Conservation (phyloP, 1,140 invertebrate genomes). For the Apis cerana region DNA sequence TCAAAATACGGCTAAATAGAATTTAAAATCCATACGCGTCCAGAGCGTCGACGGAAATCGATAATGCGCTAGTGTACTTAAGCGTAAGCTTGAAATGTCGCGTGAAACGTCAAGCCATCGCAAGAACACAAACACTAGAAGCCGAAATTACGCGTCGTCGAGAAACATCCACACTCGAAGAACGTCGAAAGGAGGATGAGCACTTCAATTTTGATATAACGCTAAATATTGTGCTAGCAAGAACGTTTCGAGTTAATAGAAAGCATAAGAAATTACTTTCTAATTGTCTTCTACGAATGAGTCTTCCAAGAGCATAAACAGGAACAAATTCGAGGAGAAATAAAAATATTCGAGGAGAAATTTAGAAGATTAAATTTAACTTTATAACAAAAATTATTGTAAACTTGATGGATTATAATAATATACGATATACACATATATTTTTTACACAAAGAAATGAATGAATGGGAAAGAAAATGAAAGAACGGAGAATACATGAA, state of each 20-base stretch:
- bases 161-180: conserved; percentile 27
- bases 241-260: not conserved
- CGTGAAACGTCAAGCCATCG: conserved; percentile 13
- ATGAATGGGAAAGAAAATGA: not conserved
- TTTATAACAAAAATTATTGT: too few species aligned
- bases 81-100: conserved; percentile 1
- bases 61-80: conserved; percentile 31
- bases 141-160: conserved; percentile 32
- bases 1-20: not conserved
- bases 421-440: not conserved
- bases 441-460: not conserved
- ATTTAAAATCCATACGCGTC: not conserved
- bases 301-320: not conserved
- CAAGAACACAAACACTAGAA: conserved; percentile 38
- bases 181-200: not conserved
- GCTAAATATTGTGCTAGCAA: not conserved
- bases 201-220: not conserved
- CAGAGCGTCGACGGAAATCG: not conserved
- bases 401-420: not conserved
- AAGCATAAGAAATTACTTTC: not conserved
- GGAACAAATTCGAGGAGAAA: not conserved
- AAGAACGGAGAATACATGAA: not conserved
- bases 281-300: too few species aligned
- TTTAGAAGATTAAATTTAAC: not conserved
- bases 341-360: not conserved